These are phyloP conservation scores for Hyles lineata DNA, from an alignment of 2,888 invertebrate species.

Conservation along the genomic window DNA sequence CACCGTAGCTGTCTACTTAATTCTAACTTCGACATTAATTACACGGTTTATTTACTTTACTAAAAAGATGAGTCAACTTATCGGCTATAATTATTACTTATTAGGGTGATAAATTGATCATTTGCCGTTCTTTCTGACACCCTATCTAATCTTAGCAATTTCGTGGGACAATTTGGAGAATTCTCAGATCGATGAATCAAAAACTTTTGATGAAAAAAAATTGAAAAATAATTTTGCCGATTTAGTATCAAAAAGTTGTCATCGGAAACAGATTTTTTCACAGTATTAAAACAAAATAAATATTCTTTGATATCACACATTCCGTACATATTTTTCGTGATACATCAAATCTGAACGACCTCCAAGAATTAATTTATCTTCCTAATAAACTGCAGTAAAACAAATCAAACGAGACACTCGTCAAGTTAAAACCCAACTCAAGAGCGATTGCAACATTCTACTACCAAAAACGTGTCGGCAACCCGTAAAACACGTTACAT, in stretches of 20 bases:
- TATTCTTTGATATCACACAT: neutral
- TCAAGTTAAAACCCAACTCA: neutral
- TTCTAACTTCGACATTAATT: conserved; percentile 6
- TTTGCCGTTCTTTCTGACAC: neutral
- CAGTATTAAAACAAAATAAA: neutral
- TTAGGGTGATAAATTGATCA: neutral
- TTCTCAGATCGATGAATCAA: neutral
- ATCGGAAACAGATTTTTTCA: no score
- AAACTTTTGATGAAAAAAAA: no score
- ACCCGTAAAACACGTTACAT: conserved; percentile 76
- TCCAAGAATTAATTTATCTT: neutral
- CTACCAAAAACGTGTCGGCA: conserved; percentile 61
- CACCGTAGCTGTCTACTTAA: neutral
- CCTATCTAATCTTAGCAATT: neutral
- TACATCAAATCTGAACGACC: no score
- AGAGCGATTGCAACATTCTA: conserved; percentile 56
- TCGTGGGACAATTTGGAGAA: neutral
- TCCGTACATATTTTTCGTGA: no score
- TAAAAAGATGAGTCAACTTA: neutral
- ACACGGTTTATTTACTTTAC: conserved; percentile 1
- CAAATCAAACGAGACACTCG: conserved; percentile 11
- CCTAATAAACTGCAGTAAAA: neutral
- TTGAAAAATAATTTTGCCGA: no score
- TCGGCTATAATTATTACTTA: conserved; percentile 1
- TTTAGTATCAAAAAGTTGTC: no score